phyloP scores from a whole-genome alignment of 2,888 invertebrate genomes.

The Sycophila texana region DNA sequence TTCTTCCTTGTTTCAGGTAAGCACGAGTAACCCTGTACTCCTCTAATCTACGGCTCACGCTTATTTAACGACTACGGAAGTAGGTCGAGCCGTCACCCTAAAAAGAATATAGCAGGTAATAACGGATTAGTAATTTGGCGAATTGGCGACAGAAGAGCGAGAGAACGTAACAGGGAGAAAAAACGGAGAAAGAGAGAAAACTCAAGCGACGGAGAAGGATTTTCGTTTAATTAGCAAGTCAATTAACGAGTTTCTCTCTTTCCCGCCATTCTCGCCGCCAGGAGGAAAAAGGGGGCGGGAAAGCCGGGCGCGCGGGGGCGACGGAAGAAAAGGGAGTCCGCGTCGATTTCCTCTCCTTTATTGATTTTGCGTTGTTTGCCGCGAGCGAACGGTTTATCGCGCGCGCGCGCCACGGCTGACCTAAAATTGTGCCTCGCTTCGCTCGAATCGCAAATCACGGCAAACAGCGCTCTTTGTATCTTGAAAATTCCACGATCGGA shows the following conservation, averaged over 20 bases:
- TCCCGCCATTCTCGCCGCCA: not conserved
- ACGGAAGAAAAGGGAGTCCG: conserved; percentile 6
- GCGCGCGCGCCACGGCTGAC: conserved; percentile 37
- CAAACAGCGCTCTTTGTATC: conserved; percentile 6
- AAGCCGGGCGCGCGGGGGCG: not conserved
- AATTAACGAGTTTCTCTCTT: conserved; percentile 38
- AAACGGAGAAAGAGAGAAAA: not conserved
- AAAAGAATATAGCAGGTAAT: conserved; percentile 48
- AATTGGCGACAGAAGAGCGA: not conserved
- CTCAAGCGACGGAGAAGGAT: conserved; percentile 3
- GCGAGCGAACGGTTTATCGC: conserved; percentile 50
- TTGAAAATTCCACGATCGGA: conserved; percentile 27
- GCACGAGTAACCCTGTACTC: not conserved
- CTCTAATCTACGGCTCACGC: not conserved
- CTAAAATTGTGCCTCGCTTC: conserved; percentile 47
- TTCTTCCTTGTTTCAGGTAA: conserved; percentile 46
- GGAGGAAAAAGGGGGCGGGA: not conserved
- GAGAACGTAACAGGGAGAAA: not conserved
- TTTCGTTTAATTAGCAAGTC: conserved; percentile 54
- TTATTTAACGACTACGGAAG: conserved; percentile 33
- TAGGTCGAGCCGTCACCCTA: conserved; percentile 18
- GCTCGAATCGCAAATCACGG: conserved; percentile 46
- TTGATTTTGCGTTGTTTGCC: conserved; percentile 52
- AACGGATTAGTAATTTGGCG: conserved; percentile 52
- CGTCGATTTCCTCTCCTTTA: conserved; percentile 49